Conservation (phyloP, 1,140 invertebrate genomes). For the Apis mellifera region DNA sequence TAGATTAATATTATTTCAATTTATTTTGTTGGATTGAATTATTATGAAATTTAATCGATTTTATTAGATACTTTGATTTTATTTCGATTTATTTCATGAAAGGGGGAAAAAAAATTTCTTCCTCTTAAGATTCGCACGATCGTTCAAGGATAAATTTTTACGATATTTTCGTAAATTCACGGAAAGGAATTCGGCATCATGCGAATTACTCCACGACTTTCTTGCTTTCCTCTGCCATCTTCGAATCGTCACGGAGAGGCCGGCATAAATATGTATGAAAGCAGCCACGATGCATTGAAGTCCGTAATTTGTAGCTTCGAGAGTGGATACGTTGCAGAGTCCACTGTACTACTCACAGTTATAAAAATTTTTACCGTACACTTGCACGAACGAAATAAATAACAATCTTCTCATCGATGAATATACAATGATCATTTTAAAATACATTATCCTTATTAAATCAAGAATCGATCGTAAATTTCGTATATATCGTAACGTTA, state of each 20-base stretch:
- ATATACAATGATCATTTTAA: background rate
- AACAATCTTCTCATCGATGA: background rate
- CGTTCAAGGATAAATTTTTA: too few species aligned
- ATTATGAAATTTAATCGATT: too few species aligned
- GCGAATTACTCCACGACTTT: slow-evolving; percentile 10
- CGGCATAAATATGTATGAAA: slow-evolving; percentile 63
- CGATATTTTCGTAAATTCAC: slow-evolving; percentile 10
- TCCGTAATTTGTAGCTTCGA: slow-evolving; percentile 68
- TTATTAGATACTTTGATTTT: too few species aligned
- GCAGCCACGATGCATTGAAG: slow-evolving; percentile 58
- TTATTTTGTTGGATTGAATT: background rate
- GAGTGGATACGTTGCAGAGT: too few species aligned
- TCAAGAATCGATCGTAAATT: background rate
- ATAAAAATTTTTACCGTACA: background rate
- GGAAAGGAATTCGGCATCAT: background rate
- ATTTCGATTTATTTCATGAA: too few species aligned
- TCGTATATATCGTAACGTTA: too few species aligned
- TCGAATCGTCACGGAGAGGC: slow-evolving; percentile 37
- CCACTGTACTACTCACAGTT: background rate
- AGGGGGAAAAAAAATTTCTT: accelerated
- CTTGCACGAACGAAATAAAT: background rate
- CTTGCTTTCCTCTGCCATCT: slow-evolving; percentile 39
- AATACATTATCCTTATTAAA: background rate
- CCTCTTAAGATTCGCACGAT: background rate
- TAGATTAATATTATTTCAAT: too few species aligned